A percentile compares a stretch with the other conserved stretches of the same genome.
These are phyloP conservation scores for Micoletzkya japonica DNA, from an alignment of 2,888 invertebrate genomes.

Conservation along the genomic window DNA sequence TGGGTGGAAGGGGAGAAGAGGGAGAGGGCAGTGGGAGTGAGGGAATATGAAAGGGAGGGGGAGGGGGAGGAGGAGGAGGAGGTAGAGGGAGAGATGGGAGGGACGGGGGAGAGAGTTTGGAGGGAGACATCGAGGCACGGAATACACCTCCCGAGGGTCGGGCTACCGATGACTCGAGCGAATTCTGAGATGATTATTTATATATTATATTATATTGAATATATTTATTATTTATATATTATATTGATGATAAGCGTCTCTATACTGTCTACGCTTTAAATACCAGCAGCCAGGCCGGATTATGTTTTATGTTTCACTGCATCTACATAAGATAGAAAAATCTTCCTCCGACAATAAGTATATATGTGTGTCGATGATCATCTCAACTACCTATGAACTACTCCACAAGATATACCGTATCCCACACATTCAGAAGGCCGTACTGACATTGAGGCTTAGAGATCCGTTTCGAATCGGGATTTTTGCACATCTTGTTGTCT, in stretches of 20 bases:
- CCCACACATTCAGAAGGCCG: no score
- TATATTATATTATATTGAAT: not conserved
- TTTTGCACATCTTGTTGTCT: no score
- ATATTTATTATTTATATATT: not conserved
- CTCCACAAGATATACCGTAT: no score
- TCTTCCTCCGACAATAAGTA: no score
- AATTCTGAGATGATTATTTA: not conserved
- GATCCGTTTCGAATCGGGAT: no score
- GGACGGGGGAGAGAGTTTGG: not conserved
- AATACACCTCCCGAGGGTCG: not conserved
- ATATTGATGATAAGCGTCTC: not conserved
- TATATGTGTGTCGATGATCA: no score
- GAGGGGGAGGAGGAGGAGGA: not conserved
- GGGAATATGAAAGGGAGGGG: not conserved
- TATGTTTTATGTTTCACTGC: no score
- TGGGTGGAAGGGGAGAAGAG: not conserved
- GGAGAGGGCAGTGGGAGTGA: not conserved
- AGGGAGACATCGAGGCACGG: slow-evolving; percentile 15
- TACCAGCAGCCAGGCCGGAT: no score
- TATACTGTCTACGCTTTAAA: no score
- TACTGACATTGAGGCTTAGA: no score
- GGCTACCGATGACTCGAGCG: not conserved
- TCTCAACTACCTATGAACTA: no score
- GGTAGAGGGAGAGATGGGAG: not conserved
- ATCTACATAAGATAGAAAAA: no score